Evolutionary conservation across 2,113 vertebrate species (phyloP), one percentile per base, ranked within the genome.

Genomic region (Nyctereutes procyonoides): DNA sequence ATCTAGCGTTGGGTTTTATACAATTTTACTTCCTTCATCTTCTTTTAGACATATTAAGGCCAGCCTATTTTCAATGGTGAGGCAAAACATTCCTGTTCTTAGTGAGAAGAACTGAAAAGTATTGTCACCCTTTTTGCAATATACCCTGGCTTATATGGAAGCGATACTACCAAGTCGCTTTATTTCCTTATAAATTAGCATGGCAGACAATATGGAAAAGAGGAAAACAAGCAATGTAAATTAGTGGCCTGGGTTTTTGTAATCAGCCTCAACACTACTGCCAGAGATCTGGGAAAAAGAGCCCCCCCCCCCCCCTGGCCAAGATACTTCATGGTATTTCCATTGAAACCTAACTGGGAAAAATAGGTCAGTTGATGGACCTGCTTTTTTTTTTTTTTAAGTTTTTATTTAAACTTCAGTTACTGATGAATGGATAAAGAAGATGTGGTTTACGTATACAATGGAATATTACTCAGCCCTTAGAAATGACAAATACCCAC

Each of bases 291-390:
- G 17, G 28, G 8, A 58, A 77, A 58, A 32, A 69, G 20, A 71
- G 0, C 15, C 3, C 20, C 2, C 2, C 15, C 3, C 20, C 2
- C 2, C 3, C 6, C 19, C 35, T 84, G 53, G 55, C 48, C 3
- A 5, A 48, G 26, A 9, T 15, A n/a, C 19, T 22, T n/a, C 1
- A 26, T 35, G 8, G n/a, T 28, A 2, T 73, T 90, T 96, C 69
- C 35, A 43, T 6, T 91, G 38, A 93, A 96, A 88, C 32, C 6
- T 58, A 73, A 60, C n/a, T 6, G 10, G 7, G 71, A 62, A 79
- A 93, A 93, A 84, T 73, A 82, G 24, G 2, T 1, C 1, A 80
- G 26, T 43, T 4, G 0, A 65, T 67, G 17, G 14, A 30, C 11
- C 32, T 91, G 17, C 6, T 84, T 92, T 58, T 80, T 28, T 43